A percentile compares a stretch with the other conserved stretches of the same genome.
phyloP scores from a whole-genome alignment of 1,140 invertebrate species.

The Eumeta japonica region DNA sequence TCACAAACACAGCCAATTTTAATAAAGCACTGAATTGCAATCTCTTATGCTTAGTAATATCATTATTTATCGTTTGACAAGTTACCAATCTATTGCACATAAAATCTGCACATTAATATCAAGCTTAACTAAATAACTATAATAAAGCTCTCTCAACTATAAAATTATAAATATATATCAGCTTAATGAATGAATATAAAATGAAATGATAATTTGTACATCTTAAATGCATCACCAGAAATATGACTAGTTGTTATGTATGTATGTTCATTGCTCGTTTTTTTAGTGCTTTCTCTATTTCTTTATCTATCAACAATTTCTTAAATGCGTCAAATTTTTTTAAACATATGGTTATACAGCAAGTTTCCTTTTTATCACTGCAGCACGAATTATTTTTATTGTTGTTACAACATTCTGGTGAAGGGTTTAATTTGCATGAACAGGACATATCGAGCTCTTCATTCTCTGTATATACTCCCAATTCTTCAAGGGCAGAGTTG shows the following conservation, averaged over 20 bases:
- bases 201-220: slow-evolving; percentile 17
- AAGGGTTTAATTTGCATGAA: not conserved
- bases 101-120: not conserved
- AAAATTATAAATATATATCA: not conserved
- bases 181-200: not conserved
- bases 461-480: slow-evolving; percentile 37
- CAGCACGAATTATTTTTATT: slow-evolving; percentile 13
- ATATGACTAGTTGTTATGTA: no score
- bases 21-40: no score
- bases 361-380: slow-evolving; percentile 19
- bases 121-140: not conserved
- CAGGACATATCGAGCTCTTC: not conserved
- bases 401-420: slow-evolving; percentile 19
- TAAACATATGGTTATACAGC: slow-evolving; percentile 47
- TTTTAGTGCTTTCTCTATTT: slow-evolving; percentile 33
- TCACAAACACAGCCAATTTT: no score
- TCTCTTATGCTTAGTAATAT: no score
- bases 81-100: no score
- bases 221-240: slow-evolving; percentile 39
- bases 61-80: no score
- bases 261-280: no score
- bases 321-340: slow-evolving; percentile 44
- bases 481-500: slow-evolving; percentile 45
- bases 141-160: not conserved
- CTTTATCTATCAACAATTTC: slow-evolving; percentile 34